Percentiles rank a stretch among this genome's conserved stretches.
phyloP scores from a whole-genome alignment of 2,797 vertebrate genomes.

The Danionella dracula region DNA sequence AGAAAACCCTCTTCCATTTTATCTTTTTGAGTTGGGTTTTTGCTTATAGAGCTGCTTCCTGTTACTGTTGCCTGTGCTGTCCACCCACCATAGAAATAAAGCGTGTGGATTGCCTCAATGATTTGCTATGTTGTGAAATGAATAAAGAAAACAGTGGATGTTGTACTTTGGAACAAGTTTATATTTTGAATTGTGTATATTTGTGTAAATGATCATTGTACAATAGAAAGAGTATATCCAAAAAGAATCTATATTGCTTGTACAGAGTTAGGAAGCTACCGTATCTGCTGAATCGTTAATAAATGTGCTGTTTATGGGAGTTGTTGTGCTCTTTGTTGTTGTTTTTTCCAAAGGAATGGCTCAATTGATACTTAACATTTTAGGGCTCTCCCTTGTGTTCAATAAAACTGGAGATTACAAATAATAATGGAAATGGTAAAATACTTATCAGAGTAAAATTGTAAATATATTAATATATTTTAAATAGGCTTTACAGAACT shows the following conservation, averaged over 20 bases:
- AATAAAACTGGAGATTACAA: too few relatives aligned
- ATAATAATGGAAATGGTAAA: too few relatives aligned
- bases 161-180: conserved; percentile 42
- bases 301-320: conserved; percentile 39
- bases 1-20: conserved; percentile 29
- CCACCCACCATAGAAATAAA: conserved; percentile 21
- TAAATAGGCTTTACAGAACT: too few relatives aligned
- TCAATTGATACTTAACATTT: too few relatives aligned
- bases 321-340: too few relatives aligned
- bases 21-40: conserved; percentile 12
- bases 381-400: too few relatives aligned
- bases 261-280: conserved; percentile 43
- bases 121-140: conserved; percentile 24
- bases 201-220: conserved; percentile 50
- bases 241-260: conserved; percentile 47
- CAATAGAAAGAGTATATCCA: conserved; percentile 48
- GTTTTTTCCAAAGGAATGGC: too few relatives aligned
- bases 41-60: conserved; percentile 20
- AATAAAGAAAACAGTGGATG: conserved; percentile 16
- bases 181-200: conserved; percentile 44
- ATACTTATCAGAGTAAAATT: too few relatives aligned
- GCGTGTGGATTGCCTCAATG: conserved; percentile 33
- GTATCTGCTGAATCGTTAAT: conserved; percentile 41
- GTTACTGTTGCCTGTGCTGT: conserved; percentile 34
- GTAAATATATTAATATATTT: too few relatives aligned